phyloP scores from a whole-genome alignment of 64 coral and sea anemone genomes.

The Montipora cactus region DNA sequence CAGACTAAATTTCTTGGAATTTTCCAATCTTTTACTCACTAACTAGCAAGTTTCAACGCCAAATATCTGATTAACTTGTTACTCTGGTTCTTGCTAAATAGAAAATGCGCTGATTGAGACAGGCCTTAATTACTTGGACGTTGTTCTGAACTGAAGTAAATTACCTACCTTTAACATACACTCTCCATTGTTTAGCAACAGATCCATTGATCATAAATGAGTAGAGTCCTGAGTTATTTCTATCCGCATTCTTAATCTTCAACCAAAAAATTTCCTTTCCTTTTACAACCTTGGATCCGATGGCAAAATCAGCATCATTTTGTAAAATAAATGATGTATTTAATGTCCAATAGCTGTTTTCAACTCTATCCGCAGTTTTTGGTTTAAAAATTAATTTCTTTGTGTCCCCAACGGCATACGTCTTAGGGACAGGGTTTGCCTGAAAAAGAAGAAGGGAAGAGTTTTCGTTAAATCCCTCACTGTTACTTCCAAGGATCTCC shows the following conservation, averaged over 20 bases:
- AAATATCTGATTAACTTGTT: no score
- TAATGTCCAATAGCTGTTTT: background rate
- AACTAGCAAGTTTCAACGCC: no score
- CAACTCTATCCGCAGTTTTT: background rate
- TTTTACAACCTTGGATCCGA: background rate
- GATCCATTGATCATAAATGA: slow-evolving; percentile 15
- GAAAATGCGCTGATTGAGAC: no score
- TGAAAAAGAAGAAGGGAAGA: background rate
- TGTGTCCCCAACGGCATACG: background rate
- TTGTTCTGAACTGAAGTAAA: no score
- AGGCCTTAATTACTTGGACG: no score
- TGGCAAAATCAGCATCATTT: background rate
- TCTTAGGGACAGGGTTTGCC: background rate
- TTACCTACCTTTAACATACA: background rate
- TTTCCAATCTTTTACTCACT: no score
- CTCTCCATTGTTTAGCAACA: background rate
- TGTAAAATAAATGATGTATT: background rate
- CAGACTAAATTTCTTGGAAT: no score
- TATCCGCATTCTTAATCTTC: background rate
- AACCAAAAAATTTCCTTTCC: slow-evolving; percentile 1
- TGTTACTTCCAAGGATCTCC: no score
- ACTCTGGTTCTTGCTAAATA: no score
- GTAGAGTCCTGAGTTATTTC: background rate
- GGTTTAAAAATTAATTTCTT: background rate
- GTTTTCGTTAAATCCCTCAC: no score